These are phyloP conservation scores for Aix galericulata DNA, from an alignment of 2,113 vertebrate genomes.

Conservation along the genomic window DNA sequence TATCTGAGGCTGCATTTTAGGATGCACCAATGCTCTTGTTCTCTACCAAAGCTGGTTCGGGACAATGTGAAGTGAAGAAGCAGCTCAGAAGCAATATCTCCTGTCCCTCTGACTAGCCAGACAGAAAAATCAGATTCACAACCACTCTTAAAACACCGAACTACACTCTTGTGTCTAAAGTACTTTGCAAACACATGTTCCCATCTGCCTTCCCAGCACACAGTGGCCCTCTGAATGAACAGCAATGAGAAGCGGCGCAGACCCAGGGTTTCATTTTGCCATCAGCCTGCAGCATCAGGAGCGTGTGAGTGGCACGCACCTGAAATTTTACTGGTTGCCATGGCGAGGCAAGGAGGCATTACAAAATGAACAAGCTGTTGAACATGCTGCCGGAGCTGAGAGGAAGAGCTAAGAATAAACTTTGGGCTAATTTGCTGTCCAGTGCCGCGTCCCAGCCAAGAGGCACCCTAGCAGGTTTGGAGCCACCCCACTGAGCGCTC, in stretches of 20 bases:
- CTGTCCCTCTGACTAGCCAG: background rate
- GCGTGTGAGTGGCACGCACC: slow-evolving; percentile 58
- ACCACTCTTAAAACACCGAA: background rate
- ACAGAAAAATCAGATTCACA: background rate
- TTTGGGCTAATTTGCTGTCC: slow-evolving; percentile 72
- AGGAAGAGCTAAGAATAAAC: slow-evolving; percentile 80
- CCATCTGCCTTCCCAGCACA: slow-evolving; percentile 38
- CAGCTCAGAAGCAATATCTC: background rate
- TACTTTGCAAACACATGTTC: slow-evolving; percentile 23
- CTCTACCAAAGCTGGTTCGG: background rate
- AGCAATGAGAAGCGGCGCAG: background rate
- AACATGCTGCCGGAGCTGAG: slow-evolving; percentile 75
- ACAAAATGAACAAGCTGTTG: slow-evolving; percentile 83
- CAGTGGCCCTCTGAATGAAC: slow-evolving; percentile 14
- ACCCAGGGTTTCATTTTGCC: slow-evolving; percentile 42
- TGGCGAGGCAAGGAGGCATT: slow-evolving; percentile 77
- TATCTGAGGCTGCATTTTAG: slow-evolving; percentile 2
- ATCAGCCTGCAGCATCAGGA: slow-evolving; percentile 62
- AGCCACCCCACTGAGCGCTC: background rate
- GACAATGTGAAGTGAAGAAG: background rate
- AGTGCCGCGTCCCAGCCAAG: slow-evolving; percentile 18
- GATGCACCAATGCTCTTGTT: background rate
- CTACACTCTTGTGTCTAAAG: background rate
- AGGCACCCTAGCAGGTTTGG: background rate
- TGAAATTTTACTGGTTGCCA: slow-evolving; percentile 81